phyloP scores from a whole-genome alignment of 2,797 vertebrate species.

The Cossypha niveicapilla region DNA sequence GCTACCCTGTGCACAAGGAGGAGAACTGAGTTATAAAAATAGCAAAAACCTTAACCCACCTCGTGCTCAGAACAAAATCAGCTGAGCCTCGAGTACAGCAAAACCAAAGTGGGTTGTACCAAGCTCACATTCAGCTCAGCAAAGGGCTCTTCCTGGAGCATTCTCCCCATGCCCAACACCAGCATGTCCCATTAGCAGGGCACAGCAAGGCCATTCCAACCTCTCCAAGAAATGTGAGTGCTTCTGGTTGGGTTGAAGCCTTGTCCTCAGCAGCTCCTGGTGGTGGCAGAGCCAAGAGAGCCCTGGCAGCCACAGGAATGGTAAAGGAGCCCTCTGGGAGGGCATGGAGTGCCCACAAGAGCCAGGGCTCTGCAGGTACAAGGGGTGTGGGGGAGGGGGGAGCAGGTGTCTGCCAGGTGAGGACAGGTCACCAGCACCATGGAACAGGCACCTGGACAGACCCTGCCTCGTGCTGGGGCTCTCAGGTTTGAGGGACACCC shows the following conservation, averaged over 20 bases:
- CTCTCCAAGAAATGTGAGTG: neutral
- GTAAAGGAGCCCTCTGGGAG: neutral
- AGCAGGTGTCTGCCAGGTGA: neutral
- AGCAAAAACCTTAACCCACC: neutral
- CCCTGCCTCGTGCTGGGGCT: rapidly evolving
- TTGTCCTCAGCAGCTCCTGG: neutral
- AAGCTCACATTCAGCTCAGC: rapidly evolving
- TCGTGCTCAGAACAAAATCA: neutral
- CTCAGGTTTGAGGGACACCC: neutral
- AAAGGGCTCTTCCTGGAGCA: neutral
- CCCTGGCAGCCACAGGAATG: neutral
- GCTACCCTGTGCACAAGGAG: neutral
- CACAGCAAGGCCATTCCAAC: neutral
- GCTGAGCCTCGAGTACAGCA: neutral
- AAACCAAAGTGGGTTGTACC: neutral
- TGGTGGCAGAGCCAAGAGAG: neutral
- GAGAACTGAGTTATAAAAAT: neutral
- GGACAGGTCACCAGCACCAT: neutral
- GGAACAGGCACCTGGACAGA: neutral
- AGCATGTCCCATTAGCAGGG: neutral
- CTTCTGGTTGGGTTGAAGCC: neutral
- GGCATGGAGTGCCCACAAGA: rapidly evolving
- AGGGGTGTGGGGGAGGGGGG: neutral
- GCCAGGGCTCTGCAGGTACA: neutral
- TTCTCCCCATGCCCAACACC: neutral